These are phyloP conservation scores for Colius striatus DNA, from an alignment of 2,113 vertebrate genomes.

Conservation along the genomic window DNA sequence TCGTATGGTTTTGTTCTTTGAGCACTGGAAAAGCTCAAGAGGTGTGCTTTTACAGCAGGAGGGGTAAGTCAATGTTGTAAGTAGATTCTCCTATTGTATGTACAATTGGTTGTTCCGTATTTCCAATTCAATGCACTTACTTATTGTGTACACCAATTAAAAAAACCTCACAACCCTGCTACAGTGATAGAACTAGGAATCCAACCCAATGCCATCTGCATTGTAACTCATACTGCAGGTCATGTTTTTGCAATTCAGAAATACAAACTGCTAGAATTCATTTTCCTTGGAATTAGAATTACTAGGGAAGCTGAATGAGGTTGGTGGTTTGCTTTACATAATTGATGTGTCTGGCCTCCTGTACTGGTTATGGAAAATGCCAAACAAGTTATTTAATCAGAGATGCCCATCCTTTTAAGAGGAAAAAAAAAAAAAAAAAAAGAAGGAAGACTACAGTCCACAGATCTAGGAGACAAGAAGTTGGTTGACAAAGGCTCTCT, in stretches of 20 bases:
- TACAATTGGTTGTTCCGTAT: neutral
- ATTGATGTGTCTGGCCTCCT: neutral
- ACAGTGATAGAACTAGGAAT: neutral
- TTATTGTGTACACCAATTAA: neutral
- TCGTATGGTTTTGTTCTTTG: neutral
- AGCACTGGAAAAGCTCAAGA: neutral
- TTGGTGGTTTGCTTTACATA: neutral
- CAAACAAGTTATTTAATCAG: neutral
- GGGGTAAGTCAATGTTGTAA: rapidly evolving
- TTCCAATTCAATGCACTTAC: neutral
- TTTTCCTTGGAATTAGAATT: neutral
- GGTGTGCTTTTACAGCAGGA: neutral
- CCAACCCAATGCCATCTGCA: neutral
- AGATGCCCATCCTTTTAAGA: neutral
- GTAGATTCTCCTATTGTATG: neutral
- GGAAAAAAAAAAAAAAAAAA: neutral
- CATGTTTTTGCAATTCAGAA: neutral
- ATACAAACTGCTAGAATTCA: rapidly evolving
- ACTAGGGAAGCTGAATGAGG: neutral
- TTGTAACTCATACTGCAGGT: neutral
- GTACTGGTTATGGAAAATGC: neutral
- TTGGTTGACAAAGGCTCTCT: neutral
- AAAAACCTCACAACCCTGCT: neutral
- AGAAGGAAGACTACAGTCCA: neutral
- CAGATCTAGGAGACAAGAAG: neutral